A percentile compares a stretch with the other conserved stretches of the same genome.
Evolutionary conservation across 2,888 invertebrate species (phyloP).

Genomic region (Heliconius ismenius): DNA sequence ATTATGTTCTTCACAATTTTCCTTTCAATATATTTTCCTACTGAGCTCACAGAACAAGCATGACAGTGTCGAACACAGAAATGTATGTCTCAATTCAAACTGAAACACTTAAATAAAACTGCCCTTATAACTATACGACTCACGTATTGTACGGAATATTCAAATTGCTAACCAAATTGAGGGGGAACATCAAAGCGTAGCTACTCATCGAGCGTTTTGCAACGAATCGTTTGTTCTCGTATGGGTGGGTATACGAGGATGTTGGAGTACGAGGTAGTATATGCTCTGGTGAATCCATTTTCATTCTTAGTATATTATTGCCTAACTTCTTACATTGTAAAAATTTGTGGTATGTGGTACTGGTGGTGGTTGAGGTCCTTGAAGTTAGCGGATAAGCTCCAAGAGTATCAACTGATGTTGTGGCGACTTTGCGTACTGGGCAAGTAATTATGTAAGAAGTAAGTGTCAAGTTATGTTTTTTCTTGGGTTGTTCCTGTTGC

Average conservation of each 20-base stretch:
- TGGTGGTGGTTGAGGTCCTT: too few species aligned
- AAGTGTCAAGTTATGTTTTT: too few species aligned
- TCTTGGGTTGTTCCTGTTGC: too few species aligned
- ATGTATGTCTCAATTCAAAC: slow-evolving; percentile 1
- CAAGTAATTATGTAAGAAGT: too few species aligned
- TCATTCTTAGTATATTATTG: neutral
- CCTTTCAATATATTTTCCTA: neutral
- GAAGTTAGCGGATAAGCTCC: too few species aligned
- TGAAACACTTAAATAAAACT: slow-evolving; percentile 9
- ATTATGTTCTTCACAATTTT: neutral
- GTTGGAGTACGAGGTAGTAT: slow-evolving; percentile 16
- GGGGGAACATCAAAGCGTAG: slow-evolving; percentile 36
- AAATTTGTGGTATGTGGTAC: too few species aligned
- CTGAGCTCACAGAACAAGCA: neutral
- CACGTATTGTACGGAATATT: slow-evolving; percentile 26
- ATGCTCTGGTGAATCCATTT: neutral
- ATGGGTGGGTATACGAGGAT: slow-evolving; percentile 10
- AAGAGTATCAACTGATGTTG: too few species aligned
- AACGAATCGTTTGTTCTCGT: slow-evolving; percentile 35
- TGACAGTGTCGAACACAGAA: neutral
- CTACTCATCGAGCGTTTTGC: slow-evolving; percentile 38
- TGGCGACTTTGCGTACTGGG: too few species aligned
- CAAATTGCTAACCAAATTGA: slow-evolving; percentile 36
- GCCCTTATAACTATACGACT: slow-evolving; percentile 21
- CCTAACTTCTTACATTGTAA: neutral